Percentiles rank a stretch among this genome's conserved stretches.
Evolutionary conservation across 2,797 vertebrate genomes (phyloP).

Genomic region (Notolepis coatsorum): DNA sequence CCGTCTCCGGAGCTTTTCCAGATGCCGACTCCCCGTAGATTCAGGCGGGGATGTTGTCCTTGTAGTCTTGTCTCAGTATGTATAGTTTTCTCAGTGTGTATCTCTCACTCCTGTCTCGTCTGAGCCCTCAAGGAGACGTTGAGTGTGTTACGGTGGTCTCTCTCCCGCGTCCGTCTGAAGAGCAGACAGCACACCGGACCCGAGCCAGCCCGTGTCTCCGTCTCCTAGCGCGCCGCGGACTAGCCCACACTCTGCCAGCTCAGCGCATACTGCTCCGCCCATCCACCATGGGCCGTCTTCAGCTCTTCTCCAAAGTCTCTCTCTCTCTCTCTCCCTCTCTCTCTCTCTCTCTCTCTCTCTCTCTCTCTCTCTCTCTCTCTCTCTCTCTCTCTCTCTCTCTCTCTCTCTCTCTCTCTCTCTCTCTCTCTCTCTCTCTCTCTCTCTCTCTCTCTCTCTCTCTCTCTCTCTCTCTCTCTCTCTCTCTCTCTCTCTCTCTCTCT

Average conservation of each 20-base stretch:
- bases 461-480: too few species aligned
- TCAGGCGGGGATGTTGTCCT: slow-evolving; percentile 35
- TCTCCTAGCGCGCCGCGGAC: slow-evolving; percentile 68
- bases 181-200: slow-evolving; percentile 79
- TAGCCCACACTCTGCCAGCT: slow-evolving; percentile 83
- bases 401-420: too few species aligned
- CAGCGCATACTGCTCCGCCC: slow-evolving; percentile 86
- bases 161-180: slow-evolving; percentile 75
- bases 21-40: slow-evolving; percentile 51
- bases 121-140: slow-evolving; percentile 66
- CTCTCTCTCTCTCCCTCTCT: neutral
- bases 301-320: slow-evolving; percentile 58
- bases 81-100: slow-evolving; percentile 35
- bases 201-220: slow-evolving; percentile 79
- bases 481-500: too few species aligned
- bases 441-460: too few species aligned
- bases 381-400: slow-evolving; percentile 36
- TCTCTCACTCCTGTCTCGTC: slow-evolving; percentile 12
- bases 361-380: neutral
- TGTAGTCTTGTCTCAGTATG: slow-evolving; percentile 21
- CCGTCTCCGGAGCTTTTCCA: slow-evolving; percentile 71
- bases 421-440: too few species aligned
- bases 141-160: slow-evolving; percentile 65
- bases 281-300: slow-evolving; percentile 71
- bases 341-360: neutral